Evolutionary conservation across 2,113 vertebrate species (phyloP).

Genomic region (Sarotherodon lohbergeri): DNA sequence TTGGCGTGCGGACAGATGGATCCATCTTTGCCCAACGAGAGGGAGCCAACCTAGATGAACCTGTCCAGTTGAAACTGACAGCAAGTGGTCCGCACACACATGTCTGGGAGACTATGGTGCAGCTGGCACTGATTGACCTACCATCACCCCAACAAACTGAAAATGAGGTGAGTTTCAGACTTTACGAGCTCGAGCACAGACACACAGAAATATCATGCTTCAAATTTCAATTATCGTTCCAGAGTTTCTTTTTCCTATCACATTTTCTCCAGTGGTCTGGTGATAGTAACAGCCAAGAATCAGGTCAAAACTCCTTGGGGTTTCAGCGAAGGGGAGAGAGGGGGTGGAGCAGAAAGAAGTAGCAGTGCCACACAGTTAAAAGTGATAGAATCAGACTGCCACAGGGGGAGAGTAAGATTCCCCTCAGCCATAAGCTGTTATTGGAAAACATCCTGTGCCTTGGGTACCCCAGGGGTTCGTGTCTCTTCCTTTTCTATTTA

Average conservation of each 20-base stretch:
- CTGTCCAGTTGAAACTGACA: constrained; percentile 79
- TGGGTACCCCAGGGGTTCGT: constrained; percentile 27
- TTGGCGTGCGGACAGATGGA: constrained; percentile 80
- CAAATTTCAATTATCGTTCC: constrained; percentile 36
- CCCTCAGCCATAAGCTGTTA: constrained; percentile 56
- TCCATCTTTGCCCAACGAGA: constrained; percentile 76
- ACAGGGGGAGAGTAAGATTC: constrained; percentile 40
- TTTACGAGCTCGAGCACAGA: background rate
- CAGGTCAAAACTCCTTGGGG: constrained; percentile 62
- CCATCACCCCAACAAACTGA: constrained; percentile 43
- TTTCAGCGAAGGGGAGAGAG: constrained; percentile 19
- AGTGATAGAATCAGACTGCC: constrained; percentile 60
- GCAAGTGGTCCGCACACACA: constrained; percentile 71
- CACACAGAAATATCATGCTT: constrained; percentile 21
- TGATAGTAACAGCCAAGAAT: constrained; percentile 41
- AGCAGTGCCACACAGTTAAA: constrained; percentile 40
- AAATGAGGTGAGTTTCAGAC: constrained; percentile 73
- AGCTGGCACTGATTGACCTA: constrained; percentile 74
- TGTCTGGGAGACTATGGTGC: constrained; percentile 79
- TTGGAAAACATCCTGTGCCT: constrained; percentile 61
- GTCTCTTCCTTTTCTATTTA: constrained; percentile 39
- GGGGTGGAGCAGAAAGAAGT: constrained; percentile 4
- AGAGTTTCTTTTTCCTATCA: constrained; percentile 9
- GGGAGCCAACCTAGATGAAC: constrained; percentile 70
- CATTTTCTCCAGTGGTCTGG: constrained; percentile 34